Percentiles rank a stretch among this genome's conserved stretches.
These are phyloP conservation scores for Brachyistius frenatus DNA, from an alignment of 2,113 vertebrate genomes.

Conservation along the genomic window DNA sequence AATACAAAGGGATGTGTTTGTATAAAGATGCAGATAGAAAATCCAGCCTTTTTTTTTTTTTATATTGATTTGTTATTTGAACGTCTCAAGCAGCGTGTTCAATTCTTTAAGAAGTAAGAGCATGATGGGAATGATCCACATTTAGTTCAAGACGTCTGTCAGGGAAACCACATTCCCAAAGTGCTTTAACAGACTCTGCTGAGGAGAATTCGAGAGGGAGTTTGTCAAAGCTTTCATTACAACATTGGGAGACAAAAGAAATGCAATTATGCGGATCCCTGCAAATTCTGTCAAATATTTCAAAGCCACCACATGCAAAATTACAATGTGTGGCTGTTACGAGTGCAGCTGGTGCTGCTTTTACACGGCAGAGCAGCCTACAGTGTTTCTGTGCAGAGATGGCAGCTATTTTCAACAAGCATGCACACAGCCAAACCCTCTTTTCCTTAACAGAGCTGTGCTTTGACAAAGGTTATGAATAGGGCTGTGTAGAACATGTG, in stretches of 20 bases:
- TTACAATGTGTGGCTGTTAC: background rate
- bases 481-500: background rate
- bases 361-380: background rate
- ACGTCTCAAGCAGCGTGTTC: background rate
- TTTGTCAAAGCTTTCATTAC: too few relatives aligned
- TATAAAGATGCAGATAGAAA: background rate
- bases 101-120: background rate
- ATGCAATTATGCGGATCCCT: background rate
- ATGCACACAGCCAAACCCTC: background rate
- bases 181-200: background rate
- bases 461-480: background rate
- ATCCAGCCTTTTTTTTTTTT: background rate
- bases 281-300: background rate
- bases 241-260: background rate
- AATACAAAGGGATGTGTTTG: slow-evolving; percentile 7
- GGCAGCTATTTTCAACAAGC: slow-evolving; percentile 9
- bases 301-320: background rate
- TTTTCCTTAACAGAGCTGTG: slow-evolving; percentile 7
- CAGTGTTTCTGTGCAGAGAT: background rate
- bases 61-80: background rate
- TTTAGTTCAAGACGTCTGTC: slow-evolving; percentile 12
- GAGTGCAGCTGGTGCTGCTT: background rate
- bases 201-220: background rate
- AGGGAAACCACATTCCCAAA: slow-evolving; percentile 4
- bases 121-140: background rate